Percentiles rank a stretch among this genome's conserved stretches.
phyloP scores from a whole-genome alignment of 2,888 invertebrate genomes.

The Torymus tubicola region DNA sequence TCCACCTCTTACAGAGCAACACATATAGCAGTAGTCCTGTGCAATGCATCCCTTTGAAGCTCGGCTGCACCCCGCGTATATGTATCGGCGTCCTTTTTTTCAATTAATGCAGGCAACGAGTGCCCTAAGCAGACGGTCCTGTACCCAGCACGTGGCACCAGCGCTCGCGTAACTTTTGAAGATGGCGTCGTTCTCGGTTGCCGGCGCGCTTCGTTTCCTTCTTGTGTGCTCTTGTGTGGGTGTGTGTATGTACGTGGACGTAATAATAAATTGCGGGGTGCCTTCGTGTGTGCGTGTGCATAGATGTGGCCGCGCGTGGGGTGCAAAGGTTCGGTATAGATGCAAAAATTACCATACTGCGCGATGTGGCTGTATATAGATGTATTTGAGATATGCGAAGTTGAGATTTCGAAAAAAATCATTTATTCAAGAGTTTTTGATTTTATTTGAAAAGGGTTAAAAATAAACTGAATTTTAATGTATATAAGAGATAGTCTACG shows the following conservation, averaged over 20 bases:
- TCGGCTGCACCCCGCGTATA: slow-evolving; percentile 29
- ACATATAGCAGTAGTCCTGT: neutral
- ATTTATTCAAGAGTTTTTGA: too few species aligned
- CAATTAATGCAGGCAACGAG: slow-evolving; percentile 54
- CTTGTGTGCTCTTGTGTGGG: neutral
- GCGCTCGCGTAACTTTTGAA: slow-evolving; percentile 36
- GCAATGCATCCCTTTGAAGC: slow-evolving; percentile 47
- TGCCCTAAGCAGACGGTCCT: slow-evolving; percentile 35
- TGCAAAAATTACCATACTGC: slow-evolving; percentile 37
- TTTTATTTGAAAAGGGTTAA: too few species aligned
- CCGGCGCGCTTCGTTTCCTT: neutral
- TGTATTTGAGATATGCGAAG: too few species aligned
- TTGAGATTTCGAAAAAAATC: too few species aligned
- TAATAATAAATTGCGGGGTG: slow-evolving; percentile 20
- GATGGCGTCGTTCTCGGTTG: slow-evolving; percentile 43
- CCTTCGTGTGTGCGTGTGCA: neutral
- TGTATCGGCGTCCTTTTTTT: slow-evolving; percentile 55
- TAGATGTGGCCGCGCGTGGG: neutral
- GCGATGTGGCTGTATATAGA: neutral
- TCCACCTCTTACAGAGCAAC: slow-evolving; percentile 22
- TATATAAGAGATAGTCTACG: too few species aligned
- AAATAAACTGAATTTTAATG: too few species aligned
- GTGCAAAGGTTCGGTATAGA: neutral
- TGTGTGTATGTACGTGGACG: slow-evolving; percentile 37
- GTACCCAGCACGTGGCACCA: slow-evolving; percentile 25